Evolutionary conservation across 2,888 invertebrate genomes (phyloP).

Genomic region (Stramonita haemastoma): DNA sequence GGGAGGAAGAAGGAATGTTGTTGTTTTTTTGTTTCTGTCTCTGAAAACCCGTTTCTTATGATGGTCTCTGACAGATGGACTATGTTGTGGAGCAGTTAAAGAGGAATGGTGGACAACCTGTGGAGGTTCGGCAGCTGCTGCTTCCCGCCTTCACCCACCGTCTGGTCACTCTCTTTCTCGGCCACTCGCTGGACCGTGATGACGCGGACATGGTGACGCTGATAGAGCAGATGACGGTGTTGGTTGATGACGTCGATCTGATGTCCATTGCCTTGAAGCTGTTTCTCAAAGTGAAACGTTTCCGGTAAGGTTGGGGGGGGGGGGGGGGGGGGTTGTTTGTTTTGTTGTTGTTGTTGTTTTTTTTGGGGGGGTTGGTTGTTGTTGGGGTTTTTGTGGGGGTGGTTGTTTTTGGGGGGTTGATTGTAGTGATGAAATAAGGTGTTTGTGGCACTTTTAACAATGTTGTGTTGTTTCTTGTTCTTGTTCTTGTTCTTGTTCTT

Average conservation of each 20-base stretch:
- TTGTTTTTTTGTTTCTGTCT: no score
- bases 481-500: no score
- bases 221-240: slow-evolving; percentile 35
- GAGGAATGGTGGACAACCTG: slow-evolving; percentile 5
- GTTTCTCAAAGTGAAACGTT: slow-evolving; percentile 42
- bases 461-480: no score
- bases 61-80: slow-evolving; percentile 29
- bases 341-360: background rate
- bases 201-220: slow-evolving; percentile 42
- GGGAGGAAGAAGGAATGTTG: no score
- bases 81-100: slow-evolving; percentile 18
- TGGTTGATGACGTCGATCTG: slow-evolving; percentile 49
- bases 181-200: slow-evolving; percentile 42
- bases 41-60: no score
- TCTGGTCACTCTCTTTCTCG: slow-evolving; percentile 46
- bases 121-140: slow-evolving; percentile 44
- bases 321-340: background rate
- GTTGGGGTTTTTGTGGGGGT: no score
- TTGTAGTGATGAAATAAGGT: background rate
- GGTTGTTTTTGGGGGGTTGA: background rate
- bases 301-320: background rate
- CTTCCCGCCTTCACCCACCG: slow-evolving; percentile 45
- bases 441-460: no score
- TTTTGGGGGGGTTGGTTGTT: background rate
- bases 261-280: slow-evolving; percentile 46